Percentiles rank a stretch among this genome's conserved stretches.
These are phyloP conservation scores for Zophobas atratus DNA, from an alignment of 1,140 invertebrate genomes.

Conservation along the genomic window DNA sequence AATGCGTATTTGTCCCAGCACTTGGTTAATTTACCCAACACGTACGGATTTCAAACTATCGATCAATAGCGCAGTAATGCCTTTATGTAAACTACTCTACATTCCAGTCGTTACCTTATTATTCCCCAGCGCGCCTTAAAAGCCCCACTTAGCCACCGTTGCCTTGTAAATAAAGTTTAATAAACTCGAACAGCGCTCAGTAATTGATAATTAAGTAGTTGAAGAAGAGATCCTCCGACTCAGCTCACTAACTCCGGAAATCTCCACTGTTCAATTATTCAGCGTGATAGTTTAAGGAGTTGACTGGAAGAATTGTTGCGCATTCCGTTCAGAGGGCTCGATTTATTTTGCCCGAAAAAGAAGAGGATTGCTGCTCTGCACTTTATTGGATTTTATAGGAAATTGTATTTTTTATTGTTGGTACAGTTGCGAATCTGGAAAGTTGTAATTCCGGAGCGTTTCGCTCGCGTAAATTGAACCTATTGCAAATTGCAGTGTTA, in stretches of 20 bases:
- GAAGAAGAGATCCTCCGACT: slow-evolving; percentile 34
- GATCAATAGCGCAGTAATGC: slow-evolving; percentile 3
- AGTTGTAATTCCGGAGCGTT: background rate
- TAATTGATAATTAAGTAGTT: slow-evolving; percentile 49
- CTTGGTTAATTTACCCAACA: background rate
- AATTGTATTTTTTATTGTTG: slow-evolving; percentile 25
- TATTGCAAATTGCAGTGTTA: slow-evolving; percentile 30
- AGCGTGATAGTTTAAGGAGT: slow-evolving; percentile 48
- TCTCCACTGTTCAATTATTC: slow-evolving; percentile 48
- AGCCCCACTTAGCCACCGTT: slow-evolving; percentile 27
- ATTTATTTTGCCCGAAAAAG: slow-evolving; percentile 48
- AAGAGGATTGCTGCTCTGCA: slow-evolving; percentile 36
- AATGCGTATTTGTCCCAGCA: background rate
- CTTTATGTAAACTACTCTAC: slow-evolving; percentile 3
- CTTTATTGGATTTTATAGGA: slow-evolving; percentile 40
- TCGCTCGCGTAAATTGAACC: slow-evolving; percentile 5
- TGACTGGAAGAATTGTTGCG: slow-evolving; percentile 51
- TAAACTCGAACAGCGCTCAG: slow-evolving; percentile 42
- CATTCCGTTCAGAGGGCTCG: slow-evolving; percentile 39
- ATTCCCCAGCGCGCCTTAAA: slow-evolving; percentile 36
- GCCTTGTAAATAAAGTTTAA: slow-evolving; percentile 46
- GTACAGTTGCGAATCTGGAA: slow-evolving; percentile 17
- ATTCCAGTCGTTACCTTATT: slow-evolving; percentile 33
- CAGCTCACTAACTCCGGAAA: slow-evolving; percentile 10
- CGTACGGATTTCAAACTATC: background rate